These are phyloP conservation scores for Turdus rufiventris DNA, from an alignment of 2,113 vertebrate genomes.

Conservation along the genomic window DNA sequence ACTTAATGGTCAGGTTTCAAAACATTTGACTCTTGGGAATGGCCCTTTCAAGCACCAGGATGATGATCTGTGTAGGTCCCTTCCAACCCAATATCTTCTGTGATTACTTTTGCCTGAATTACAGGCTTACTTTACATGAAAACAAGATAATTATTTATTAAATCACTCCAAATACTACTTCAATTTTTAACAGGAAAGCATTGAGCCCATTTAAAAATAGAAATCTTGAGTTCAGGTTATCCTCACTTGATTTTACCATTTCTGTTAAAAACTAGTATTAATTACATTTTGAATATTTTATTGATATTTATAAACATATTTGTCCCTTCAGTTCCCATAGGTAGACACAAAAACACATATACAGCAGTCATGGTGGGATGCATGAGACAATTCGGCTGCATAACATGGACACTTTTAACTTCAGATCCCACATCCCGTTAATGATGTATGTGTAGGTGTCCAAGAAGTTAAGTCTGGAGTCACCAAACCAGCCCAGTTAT, in stretches of 20 bases:
- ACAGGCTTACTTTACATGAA: neutral
- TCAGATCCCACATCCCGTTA: neutral
- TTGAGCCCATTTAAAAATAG: conserved; percentile 15
- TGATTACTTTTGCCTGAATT: conserved; percentile 1
- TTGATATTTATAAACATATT: neutral
- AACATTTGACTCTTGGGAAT: neutral
- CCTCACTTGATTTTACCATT: neutral
- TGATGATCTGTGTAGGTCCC: neutral
- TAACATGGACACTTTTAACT: neutral
- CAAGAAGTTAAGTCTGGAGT: neutral
- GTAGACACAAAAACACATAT: neutral
- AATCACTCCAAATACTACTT: conserved; percentile 2
- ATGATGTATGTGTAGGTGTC: neutral
- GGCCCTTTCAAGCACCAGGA: neutral
- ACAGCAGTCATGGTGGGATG: neutral
- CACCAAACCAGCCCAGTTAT: neutral
- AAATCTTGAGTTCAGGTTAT: conserved; percentile 1
- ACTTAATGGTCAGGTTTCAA: conserved; percentile 10
- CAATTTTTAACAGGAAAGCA: conserved; percentile 18
- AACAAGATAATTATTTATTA: neutral
- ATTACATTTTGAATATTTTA: neutral
- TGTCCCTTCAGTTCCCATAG: neutral
- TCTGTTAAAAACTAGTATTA: neutral
- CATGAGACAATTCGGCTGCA: fast-evolving
- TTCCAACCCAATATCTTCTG: neutral